A percentile compares a stretch with the other conserved stretches of the same genome.
Evolutionary conservation across 2,888 invertebrate genomes (phyloP).

Genomic region (Hydriomena furcata): DNA sequence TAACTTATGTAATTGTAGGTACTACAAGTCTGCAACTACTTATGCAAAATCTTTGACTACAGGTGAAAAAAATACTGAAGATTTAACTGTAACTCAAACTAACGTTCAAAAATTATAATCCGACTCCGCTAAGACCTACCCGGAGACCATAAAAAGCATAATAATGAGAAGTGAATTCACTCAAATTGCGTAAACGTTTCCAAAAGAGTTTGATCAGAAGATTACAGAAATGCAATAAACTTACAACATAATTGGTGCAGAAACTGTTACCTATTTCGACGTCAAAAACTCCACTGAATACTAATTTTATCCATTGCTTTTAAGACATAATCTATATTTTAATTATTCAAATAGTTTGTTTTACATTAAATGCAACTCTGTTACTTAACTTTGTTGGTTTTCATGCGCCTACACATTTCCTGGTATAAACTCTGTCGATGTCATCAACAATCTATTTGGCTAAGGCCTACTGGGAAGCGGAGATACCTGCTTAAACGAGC

Average conservation of each 20-base stretch:
- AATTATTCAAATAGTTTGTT: conserved; percentile 27
- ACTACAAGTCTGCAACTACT: no score
- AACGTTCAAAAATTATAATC: no score
- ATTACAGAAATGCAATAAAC: conserved; percentile 19
- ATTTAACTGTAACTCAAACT: no score
- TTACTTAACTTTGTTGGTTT: conserved; percentile 5
- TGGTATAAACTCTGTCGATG: background rate
- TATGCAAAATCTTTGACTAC: no score
- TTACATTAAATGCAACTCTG: conserved; percentile 17
- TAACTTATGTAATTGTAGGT: no score
- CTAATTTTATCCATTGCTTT: conserved; percentile 24
- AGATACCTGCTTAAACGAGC: no score
- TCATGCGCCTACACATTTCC: conserved; percentile 18
- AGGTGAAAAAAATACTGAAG: no score
- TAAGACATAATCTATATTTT: conserved; percentile 27
- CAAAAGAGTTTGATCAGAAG: conserved; percentile 12
- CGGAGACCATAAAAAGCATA: no score
- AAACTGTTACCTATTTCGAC: conserved; percentile 16
- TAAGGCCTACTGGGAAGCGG: background rate
- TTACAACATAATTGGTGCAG: conserved; percentile 13
- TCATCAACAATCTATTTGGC: background rate
- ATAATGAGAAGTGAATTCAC: conserved; percentile 1
- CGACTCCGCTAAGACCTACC: no score
- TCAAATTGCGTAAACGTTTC: conserved; percentile 7
- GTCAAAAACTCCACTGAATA: conserved; percentile 23